Base-by-base conservation (phyloP, 1,140 invertebrate genomes). In the Streblospio benedicti region DNA sequence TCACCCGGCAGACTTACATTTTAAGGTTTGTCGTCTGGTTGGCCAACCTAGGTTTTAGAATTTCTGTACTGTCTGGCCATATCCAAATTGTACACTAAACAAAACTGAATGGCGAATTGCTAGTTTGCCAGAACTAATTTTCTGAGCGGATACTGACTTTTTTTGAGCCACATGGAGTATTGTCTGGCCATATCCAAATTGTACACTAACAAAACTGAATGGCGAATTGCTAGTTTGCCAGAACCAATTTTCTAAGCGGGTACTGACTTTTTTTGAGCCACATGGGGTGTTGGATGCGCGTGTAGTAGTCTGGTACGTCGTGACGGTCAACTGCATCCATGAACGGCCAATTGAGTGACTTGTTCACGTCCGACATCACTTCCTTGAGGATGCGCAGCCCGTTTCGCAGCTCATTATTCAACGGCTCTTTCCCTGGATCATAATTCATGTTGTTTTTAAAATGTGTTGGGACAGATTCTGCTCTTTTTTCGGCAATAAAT, bases 211-310 rank as follows among this genome's bases (percentile, higher is more conserved):
- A 38, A 9, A 38, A 38, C n/a, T 9, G n/a, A 38, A n/a, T n/a
- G 35, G n/a, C 9, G 35, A 38, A 9, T 9, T 9, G 35, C 35
- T 9, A 9, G 9, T 9, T 9, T 9, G 35, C 35, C 35, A 38
- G n/a, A n/a, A n/a, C 9, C 9, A 9, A 38, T 9, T 9, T 12
- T 9, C 45, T 49, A 16, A 49, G 9, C 20, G 16, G 9, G 16
- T 32, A 66, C 76, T 72, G 66, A 80, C 78, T 78, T 70, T 76
- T 76, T n/a, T 62, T 69, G 12, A 80, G 63, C 75, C 78, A 79
- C 63, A 80, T 73, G 4, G 79, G 79, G 33, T 73, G 67, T 32
- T 73, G 69, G 14, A 80, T 70, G 47, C 70, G 69, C 51, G 76
- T 70, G 60, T 76, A 71, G 65, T 80, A 80, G 61, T 78, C 75